Base-by-base conservation (phyloP, 2,113 vertebrate species). In the Jaculus jaculus region DNA sequence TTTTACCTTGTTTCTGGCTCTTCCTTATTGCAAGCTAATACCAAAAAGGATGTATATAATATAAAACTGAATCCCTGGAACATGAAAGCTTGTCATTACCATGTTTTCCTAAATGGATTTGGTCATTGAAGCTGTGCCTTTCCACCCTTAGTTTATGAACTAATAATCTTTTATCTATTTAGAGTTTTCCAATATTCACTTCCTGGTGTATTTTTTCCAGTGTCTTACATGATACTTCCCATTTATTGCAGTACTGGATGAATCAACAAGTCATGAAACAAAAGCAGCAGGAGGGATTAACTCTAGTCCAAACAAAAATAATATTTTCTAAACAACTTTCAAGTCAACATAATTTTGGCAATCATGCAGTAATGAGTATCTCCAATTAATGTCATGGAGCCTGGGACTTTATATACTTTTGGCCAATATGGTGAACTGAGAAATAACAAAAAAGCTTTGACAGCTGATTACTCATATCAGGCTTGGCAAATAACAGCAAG, bases 371-470 rank as follows among this genome's bases (percentile, higher is more conserved):
- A 66, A 68, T 77, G 37, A 92, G 82, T 34, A 65, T 6, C 42
- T 47, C 5, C 42, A 47, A 84, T 68, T 80, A 65, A 54, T 37
- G 61, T 37, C 80, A 61, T 60, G 18, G 39, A 89, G 16, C 6
- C 66, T 81, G 8, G 51, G 37, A 72, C 3, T 88, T 84, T 88
- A 71, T 84, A 26, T 78, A 37, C 54, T 54, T 54, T 54, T 54
- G 54, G 54, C 11, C 23, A 61, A 63, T 30, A 85, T 61, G 32
- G 61, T 71, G 13, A 93, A 68, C 73, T 77, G 61, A 88, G 63
- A 81, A 60, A 93, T 60, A 65, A 87, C 32, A 84, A 87, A 91
- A 78, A n/a, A 89, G 15, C 32, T 39, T 66, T 93, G 73, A 73
- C 26, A 84, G 63, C 54, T 77, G 60, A 87, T 24, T 83, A 68